These are phyloP conservation scores for Dione vanillae DNA, from an alignment of 2,888 invertebrate genomes.

Conservation along the genomic window DNA sequence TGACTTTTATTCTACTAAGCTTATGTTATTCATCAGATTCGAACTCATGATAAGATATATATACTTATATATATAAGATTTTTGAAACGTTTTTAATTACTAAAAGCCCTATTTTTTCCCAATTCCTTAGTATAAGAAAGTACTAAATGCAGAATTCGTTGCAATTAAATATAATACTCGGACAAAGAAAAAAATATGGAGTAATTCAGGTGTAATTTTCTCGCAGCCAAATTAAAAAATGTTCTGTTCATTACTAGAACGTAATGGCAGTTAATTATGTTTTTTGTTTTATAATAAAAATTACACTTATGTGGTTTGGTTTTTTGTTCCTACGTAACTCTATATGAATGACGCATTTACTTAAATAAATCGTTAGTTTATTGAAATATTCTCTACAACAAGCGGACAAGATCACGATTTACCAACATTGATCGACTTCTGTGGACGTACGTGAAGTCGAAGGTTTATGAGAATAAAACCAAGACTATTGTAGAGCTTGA, in stretches of 20 bases:
- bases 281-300: background rate
- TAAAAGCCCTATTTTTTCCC: too few relatives aligned
- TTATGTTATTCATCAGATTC: too few relatives aligned
- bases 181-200: background rate
- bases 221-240: background rate
- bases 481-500: too few relatives aligned
- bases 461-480: too few relatives aligned
- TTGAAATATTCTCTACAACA: too few relatives aligned
- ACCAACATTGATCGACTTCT: too few relatives aligned
- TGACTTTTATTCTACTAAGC: too few relatives aligned
- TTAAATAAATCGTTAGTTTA: too few relatives aligned
- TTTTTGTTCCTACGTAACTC: background rate
- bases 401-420: too few relatives aligned
- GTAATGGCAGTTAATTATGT: conserved; percentile 1
- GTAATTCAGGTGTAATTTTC: conserved; percentile 1
- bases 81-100: too few relatives aligned
- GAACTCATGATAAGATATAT: background rate
- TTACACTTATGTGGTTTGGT: background rate
- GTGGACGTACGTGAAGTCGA: too few relatives aligned
- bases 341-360: too few relatives aligned
- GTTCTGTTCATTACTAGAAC: background rate
- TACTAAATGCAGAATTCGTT: background rate
- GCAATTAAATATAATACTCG: background rate
- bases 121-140: background rate
- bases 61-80: background rate